Evolutionary conservation across 2,888 invertebrate species (phyloP).

Genomic region (Hofmannophila pseudospretella): DNA sequence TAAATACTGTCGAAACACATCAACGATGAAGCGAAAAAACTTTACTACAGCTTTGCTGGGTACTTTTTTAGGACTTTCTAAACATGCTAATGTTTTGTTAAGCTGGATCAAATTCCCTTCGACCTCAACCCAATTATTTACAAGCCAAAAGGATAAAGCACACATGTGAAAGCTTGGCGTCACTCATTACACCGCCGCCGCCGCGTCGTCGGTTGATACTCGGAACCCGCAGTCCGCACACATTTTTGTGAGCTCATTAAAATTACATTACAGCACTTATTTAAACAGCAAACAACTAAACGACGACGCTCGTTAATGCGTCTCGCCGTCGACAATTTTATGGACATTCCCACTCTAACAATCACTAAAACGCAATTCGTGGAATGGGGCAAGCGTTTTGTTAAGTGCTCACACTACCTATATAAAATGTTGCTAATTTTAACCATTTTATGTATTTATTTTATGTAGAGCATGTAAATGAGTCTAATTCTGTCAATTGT

Average conservation of each 20-base stretch:
- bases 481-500: too few species aligned
- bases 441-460: too few species aligned
- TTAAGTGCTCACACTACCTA: too few species aligned
- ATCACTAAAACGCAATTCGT: conserved; percentile 8
- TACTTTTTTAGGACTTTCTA: too few species aligned
- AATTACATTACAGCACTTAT: conserved; percentile 73
- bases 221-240: conserved; percentile 47
- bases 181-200: conserved; percentile 24
- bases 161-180: conserved; percentile 15
- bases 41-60: too few species aligned
- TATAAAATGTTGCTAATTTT: too few species aligned
- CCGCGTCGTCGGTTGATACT: conserved; percentile 21
- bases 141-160: neutral
- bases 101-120: too few species aligned
- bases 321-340: conserved; percentile 55
- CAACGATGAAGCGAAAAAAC: too few species aligned
- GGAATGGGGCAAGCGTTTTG: neutral
- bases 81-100: too few species aligned
- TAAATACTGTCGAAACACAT: too few species aligned
- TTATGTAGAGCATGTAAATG: too few species aligned
- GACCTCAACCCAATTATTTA: too few species aligned
- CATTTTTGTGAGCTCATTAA: conserved; percentile 73
- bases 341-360: conserved; percentile 50
- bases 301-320: conserved; percentile 66
- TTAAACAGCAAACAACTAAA: conserved; percentile 74